Evolutionary conservation across 2,888 invertebrate genomes (phyloP), one percentile per base, ranked within the genome.

Genomic region (Horisme vitalbata): DNA sequence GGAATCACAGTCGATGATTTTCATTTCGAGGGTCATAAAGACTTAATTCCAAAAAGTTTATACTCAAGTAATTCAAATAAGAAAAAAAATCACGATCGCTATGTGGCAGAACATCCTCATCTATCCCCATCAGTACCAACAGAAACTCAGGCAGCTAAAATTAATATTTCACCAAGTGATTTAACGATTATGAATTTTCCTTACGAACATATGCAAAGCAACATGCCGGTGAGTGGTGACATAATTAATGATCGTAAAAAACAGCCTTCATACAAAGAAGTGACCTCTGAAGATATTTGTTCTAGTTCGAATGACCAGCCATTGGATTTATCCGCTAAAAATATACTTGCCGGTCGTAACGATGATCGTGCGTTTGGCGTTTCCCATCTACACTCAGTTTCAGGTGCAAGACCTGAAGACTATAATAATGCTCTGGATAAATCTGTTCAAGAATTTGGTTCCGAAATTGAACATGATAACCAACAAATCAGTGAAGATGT

Each of bases 271-370:
- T 41, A 26, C 10, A 14, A 4, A 10, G 20, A 46, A 27, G n/a
- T 43, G n/a, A 32, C 21, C 11, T 27, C 8, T 9, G 20, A 18
- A 20, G 18, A 23, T 9, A 10, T 14, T 15, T 30, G 31, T 35
- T 23, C 27, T 21, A 32, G 13, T 13, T 23, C 12, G 10, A 23
- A 3, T 27, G 39, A 39, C 0, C 24, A 49, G 18, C 49, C 49
- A 23, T 41, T 49, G 26, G 39, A 49, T 9, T 39, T 49, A 13
- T 45, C 44, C 14, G 27, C 34, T 21, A 49, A 44, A 44, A 24
- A 23, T 24, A 7, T 1, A 3, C 9, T 8, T 2, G 23, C 8
- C 10, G 8, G 3, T 21, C 3, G 8, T 14, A 14, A 27, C 18
- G 10, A 11, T 7, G 14, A 14, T 11, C 15, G 26, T 4, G 27